These are phyloP conservation scores for Drosophila planitibia DNA, from an alignment of 2,888 invertebrate species.

Conservation along the genomic window DNA sequence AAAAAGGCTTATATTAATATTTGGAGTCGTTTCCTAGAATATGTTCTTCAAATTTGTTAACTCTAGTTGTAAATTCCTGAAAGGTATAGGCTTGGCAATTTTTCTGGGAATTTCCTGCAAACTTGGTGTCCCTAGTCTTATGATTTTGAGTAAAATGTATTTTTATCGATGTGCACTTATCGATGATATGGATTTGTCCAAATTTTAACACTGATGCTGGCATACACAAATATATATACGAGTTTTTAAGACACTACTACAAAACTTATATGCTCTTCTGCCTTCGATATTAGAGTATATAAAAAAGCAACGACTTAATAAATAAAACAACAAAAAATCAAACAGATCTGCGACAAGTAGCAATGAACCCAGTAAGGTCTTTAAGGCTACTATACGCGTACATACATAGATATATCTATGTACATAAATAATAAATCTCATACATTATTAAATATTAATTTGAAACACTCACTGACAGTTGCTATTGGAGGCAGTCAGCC, in stretches of 20 bases:
- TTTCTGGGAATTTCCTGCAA: neutral
- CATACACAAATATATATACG: neutral
- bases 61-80: neutral
- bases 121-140: neutral
- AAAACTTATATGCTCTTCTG: neutral
- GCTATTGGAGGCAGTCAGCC: conserved; percentile 22
- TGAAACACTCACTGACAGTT: conserved; percentile 37
- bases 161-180: neutral
- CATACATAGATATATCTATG: conserved; percentile 16
- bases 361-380: conserved; percentile 79
- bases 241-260: neutral
- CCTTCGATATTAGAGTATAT: neutral
- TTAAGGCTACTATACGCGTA: conserved; percentile 42
- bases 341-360: conserved; percentile 70
- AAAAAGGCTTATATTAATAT: neutral
- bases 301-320: conserved; percentile 21
- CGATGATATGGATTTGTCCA: neutral
- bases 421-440: conserved; percentile 53
- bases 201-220: neutral
- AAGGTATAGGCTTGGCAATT: neutral
- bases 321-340: conserved; percentile 21
- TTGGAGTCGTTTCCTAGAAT: neutral
- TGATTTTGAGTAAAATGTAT: accelerated
- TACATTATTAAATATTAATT: conserved; percentile 61
- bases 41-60: neutral